Percentiles rank a stretch among this genome's conserved stretches.
Evolutionary conservation across 1,140 invertebrate genomes (phyloP).

Genomic region (Thereuonema tuberculata): DNA sequence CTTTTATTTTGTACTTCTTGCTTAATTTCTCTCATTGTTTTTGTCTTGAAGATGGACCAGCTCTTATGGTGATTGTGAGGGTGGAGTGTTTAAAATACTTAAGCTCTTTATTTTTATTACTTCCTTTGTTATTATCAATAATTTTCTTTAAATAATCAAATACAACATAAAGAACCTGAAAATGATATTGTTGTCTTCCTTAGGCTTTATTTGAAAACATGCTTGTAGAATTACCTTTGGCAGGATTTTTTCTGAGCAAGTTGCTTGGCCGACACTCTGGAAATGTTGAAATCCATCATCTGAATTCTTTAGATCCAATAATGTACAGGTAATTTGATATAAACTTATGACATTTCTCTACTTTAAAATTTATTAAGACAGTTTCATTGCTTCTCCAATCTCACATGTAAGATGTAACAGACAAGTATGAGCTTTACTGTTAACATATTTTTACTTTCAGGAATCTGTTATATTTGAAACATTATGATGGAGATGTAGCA

Average conservation of each 20-base stretch:
- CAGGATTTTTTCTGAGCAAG: conserved; percentile 83
- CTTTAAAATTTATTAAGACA: neutral
- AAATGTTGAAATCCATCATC: conserved; percentile 75
- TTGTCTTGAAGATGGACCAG: too few relatives aligned
- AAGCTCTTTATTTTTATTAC: neutral
- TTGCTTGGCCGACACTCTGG: conserved; percentile 59
- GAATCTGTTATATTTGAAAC: conserved; percentile 75
- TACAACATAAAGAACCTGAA: too few relatives aligned
- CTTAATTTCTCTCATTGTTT: too few relatives aligned
- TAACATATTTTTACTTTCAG: conserved; percentile 24
- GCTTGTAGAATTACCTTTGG: conserved; percentile 82
- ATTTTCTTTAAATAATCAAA: too few relatives aligned
- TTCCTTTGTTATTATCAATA: neutral
- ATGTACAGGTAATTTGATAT: conserved; percentile 57
- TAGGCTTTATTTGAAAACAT: conserved; percentile 89
- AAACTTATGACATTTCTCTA: neutral
- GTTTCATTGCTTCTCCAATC: neutral
- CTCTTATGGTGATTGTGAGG: too few relatives aligned
- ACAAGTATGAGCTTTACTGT: neutral
- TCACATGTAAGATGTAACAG: neutral
- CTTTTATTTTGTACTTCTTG: too few relatives aligned
- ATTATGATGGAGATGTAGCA: conserved; percentile 44
- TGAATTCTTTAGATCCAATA: conserved; percentile 82
- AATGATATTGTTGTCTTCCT: conserved; percentile 19
- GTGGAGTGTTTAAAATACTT: too few relatives aligned